Evolutionary conservation across 2,113 vertebrate genomes (phyloP), one percentile per base, ranked within the genome.

Genomic region (Protomyctophum bolini): DNA sequence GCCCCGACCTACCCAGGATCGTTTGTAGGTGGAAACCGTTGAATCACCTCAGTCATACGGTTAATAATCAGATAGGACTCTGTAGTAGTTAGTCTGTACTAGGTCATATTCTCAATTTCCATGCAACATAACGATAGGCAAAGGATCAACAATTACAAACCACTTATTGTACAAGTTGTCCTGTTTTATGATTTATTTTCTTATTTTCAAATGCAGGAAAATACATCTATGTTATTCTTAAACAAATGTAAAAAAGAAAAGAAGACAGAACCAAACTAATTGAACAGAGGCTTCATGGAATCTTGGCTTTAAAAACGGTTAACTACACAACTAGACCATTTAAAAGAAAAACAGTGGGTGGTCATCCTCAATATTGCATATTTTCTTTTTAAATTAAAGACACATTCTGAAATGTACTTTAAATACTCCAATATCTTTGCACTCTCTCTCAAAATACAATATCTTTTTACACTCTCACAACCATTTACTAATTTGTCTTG

Each of bases 181-280:
- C 76, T 54, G 48, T 51, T 82, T 83, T 9, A 70, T 41, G 6
- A 6, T 82, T 87, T 82, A 73, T 83, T 88, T 66, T 59, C 33
- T 46, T 52, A 10, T 54, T 55, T 49, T 75, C 58, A 58, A 58
- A 73, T 72, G 33, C 48, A 66, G 68, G 14, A 21, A 80, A 75
- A 70, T 33, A 50, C 21, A 28, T 57, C 15, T 72, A 46, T 77
- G 68, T 81, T 64, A 66, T 46, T 33, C 52, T 55, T 65, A 57
- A 76, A 75, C 62, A 76, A 76, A 70, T 75, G 66, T 85, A 83
- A 61, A 69, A 68, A 57, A 68, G 14, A 45, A 15, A 11, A 58
- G 64, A 67, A 56, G n/a, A 12, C 51, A 8, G 60, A 72, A 28
- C 2, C 50, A 59, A 79, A 57, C 46, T 63, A 10, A 29, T 66